These are phyloP conservation scores for Dione juno DNA, from an alignment of 2,888 invertebrate species.

Conservation along the genomic window DNA sequence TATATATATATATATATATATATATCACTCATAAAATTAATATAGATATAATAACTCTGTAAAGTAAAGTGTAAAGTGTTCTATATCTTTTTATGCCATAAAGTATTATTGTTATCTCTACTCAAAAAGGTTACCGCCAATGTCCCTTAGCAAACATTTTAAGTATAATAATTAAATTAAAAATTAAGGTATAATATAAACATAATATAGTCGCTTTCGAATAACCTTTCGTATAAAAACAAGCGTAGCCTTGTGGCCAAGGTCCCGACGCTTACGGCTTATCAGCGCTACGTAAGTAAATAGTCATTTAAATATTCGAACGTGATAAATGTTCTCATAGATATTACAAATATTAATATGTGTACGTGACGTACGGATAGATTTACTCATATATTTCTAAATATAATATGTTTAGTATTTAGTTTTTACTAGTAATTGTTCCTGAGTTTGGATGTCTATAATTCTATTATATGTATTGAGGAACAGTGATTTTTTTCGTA, in stretches of 20 bases:
- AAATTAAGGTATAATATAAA: constrained; percentile 14
- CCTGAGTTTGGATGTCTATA: background rate
- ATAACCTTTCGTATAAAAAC: constrained; percentile 43
- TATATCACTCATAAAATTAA: too few relatives aligned
- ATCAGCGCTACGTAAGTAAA: constrained; percentile 38
- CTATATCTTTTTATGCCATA: too few relatives aligned
- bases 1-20: too few relatives aligned
- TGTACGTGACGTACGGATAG: constrained; percentile 12
- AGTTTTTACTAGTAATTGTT: background rate
- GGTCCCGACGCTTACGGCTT: constrained; percentile 37
- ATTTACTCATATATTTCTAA: background rate
- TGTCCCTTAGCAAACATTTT: too few relatives aligned
- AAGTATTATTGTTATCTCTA: too few relatives aligned
- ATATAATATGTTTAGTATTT: background rate
- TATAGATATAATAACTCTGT: too few relatives aligned
- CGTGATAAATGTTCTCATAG: constrained; percentile 34
- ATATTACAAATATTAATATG: constrained; percentile 20
- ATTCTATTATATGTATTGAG: background rate
- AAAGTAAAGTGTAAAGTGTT: too few relatives aligned
- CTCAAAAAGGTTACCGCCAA: too few relatives aligned
- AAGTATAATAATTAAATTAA: constrained; percentile 21
- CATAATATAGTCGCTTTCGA: constrained; percentile 37
- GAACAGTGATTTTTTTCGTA: too few relatives aligned
- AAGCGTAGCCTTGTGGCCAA: constrained; percentile 49
- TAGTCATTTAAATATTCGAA: constrained; percentile 37